Base-by-base conservation (phyloP, 1,140 invertebrate genomes). In the Colletes gigas region DNA sequence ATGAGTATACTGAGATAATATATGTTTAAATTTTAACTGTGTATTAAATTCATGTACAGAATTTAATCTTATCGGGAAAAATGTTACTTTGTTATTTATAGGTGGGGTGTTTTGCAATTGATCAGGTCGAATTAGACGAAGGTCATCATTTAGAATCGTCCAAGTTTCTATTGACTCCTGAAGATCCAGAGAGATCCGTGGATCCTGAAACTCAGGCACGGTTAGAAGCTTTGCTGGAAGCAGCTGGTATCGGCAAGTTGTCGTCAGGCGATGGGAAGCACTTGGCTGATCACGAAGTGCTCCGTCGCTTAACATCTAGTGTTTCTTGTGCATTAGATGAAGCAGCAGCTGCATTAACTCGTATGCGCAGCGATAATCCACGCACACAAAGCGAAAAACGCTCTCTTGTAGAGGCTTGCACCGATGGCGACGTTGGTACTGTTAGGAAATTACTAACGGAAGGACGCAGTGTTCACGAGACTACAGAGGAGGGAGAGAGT, bases 251-350 rank as follows among this genome's bases (percentile, higher is more conserved):
- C 89, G 94, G 90, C 67, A 92, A 96, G 91, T 94, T 97, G 86
- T 96, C 96, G 63, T 94, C 95, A 76, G 96, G 96, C 92, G 96
- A 97, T 94, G 96, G 96, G 87, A 97, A 97, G 92, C 95, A 96
- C 92, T 94, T 97, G 83, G 95, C 96, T 54, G 96, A 97, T 93
- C 96, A 96, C 90, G 96, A 97, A 92, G 97, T 98, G 76, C 94
- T 98, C 62, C 94, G 97, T 87, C 95, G 97, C 84, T 94, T 98
- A 88, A 98, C 97, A 78, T 98, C 97, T 30, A 97, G 96, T 86
- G 97, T 98, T 73, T 98, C 97, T 87, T 98, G 97, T 94, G 97
- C 98, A 68, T 95, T 99, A 82, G 98, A 99, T 94, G 98, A 99
- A 94, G 98, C 98, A 66, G 98, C 98, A 69, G 98, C 98, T 84